Evolutionary conservation across 2,888 invertebrate species (phyloP).

Genomic region (Aporophyla lueneburgensis): DNA sequence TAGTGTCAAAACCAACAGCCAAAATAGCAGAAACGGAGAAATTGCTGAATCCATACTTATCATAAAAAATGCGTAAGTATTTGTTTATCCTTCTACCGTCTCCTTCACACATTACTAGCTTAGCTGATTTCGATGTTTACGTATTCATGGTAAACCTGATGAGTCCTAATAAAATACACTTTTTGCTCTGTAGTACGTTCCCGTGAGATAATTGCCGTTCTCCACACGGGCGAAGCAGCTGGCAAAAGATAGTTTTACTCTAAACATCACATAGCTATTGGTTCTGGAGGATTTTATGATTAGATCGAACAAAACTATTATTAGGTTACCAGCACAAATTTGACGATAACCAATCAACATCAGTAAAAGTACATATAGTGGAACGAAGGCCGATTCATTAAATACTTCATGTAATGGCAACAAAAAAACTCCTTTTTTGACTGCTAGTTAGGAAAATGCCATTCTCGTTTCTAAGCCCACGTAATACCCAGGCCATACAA

Average conservation of each 20-base stretch:
- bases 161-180: neutral
- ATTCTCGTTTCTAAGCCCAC: slow-evolving; percentile 37
- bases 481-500: slow-evolving; percentile 48
- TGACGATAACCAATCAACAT: neutral
- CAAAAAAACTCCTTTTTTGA: neutral
- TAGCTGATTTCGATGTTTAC: neutral
- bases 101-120: neutral
- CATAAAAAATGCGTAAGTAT: neutral
- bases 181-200: neutral
- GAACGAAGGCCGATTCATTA: neutral
- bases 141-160: no score
- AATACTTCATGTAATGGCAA: no score
- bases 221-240: no score
- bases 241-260: neutral
- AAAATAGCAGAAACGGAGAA: neutral
- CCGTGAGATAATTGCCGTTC: no score
- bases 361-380: neutral
- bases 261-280: neutral
- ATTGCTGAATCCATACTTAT: neutral
- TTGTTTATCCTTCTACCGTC: neutral
- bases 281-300: neutral
- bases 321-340: neutral
- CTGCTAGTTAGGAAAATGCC: slow-evolving; percentile 24
- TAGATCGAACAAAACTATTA: neutral
- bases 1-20: neutral